phyloP scores from a whole-genome alignment of 2,888 invertebrate genomes.

The Amorpha juglandis region DNA sequence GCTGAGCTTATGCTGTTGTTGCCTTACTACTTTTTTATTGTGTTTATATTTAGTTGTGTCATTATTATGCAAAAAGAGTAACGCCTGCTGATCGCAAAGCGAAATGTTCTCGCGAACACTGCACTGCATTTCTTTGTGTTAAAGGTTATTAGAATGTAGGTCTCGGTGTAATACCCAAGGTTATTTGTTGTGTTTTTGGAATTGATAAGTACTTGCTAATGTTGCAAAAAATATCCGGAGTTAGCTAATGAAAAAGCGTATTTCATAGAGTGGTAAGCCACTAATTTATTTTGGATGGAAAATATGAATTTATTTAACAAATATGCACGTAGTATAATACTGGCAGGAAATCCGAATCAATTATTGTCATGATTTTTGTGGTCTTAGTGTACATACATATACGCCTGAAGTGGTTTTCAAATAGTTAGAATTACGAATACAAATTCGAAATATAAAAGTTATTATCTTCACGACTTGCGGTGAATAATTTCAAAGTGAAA shows the following conservation, averaged over 20 bases:
- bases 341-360: not conserved
- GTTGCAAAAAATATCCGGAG: not conserved
- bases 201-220: constrained; percentile 41
- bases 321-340: too few relatives aligned
- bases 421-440: too few relatives aligned
- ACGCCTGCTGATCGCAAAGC: constrained; percentile 62
- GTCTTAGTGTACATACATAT: too few relatives aligned
- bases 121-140: constrained; percentile 68
- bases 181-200: constrained; percentile 45
- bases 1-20: not conserved
- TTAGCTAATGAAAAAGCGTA: not conserved
- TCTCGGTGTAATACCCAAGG: constrained; percentile 68
- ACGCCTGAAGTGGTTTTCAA: too few relatives aligned
- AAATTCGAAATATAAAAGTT: not conserved
- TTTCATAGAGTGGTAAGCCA: not conserved
- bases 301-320: too few relatives aligned
- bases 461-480: not conserved
- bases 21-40: constrained; percentile 11
- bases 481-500: constrained; percentile 6
- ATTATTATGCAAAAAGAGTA: constrained; percentile 77
- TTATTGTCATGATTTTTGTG: not conserved
- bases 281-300: not conserved
- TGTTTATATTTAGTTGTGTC: constrained; percentile 63
- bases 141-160: constrained; percentile 79
- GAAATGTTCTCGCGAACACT: constrained; percentile 62